A percentile compares a stretch with the other conserved stretches of the same genome.
phyloP scores from a whole-genome alignment of 1,140 invertebrate genomes.

The Tetranychus urticae region DNA sequence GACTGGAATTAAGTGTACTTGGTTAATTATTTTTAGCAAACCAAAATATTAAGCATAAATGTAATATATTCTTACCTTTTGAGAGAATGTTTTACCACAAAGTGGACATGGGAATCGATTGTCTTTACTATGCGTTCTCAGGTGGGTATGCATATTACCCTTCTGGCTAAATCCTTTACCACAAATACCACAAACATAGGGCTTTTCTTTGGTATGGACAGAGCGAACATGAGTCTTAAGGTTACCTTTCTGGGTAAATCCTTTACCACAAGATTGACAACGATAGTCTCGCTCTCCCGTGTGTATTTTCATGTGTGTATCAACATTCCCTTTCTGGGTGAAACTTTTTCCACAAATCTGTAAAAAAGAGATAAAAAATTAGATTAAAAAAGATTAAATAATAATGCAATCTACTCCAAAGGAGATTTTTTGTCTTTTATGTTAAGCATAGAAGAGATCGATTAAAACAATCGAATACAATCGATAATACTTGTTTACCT shows the following conservation, averaged over 20 bases:
- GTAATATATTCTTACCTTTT: constrained; percentile 19
- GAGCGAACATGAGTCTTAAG: constrained; percentile 89
- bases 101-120: constrained; percentile 16
- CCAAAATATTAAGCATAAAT: not conserved
- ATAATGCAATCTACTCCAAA: too few relatives aligned
- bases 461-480: too few relatives aligned
- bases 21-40: not conserved
- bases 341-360: constrained; percentile 17
- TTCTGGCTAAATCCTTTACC: constrained; percentile 19
- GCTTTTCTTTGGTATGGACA: constrained; percentile 42
- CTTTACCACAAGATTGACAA: constrained; percentile 24
- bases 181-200: constrained; percentile 16
- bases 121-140: constrained; percentile 68
- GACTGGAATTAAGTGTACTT: not conserved
- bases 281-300: constrained; percentile 15
- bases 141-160: constrained; percentile 62
- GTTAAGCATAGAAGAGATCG: too few relatives aligned
- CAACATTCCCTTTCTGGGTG: constrained; percentile 19
- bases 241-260: constrained; percentile 22
- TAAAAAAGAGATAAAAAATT: not conserved
- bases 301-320: constrained; percentile 19
- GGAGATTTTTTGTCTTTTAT: too few relatives aligned
- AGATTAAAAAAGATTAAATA: too few relatives aligned
- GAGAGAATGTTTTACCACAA: constrained; percentile 31
- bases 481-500: constrained; percentile 13